Evolutionary conservation across 2,797 vertebrate species (phyloP), one percentile per base, ranked within the genome.

Genomic region (Platyrinchus mystaceus): DNA sequence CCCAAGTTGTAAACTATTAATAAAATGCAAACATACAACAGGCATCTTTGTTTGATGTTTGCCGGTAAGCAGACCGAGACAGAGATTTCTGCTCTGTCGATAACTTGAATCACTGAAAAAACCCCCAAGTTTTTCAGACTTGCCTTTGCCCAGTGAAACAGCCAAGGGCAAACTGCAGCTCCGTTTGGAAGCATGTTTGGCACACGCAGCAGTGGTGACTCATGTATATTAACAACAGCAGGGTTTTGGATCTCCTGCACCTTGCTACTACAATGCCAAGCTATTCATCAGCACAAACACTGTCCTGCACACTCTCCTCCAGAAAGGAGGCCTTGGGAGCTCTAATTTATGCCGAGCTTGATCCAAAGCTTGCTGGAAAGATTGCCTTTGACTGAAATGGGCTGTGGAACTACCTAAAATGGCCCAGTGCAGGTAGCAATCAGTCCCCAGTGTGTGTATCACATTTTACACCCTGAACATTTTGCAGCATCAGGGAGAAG

Each of bases 131-230:
- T 88, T 74, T 91, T 53, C 77, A 80, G 50, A 43, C 34, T 91
- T 93, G 43, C 27, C 83, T 96, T 90, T 96, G 67, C 77, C 83
- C 80, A 55, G 20, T 36, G 56, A 36, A 89, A 79, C 41, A 74
- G 32, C 55, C 87, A 94, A 96, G 96, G 94, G 92, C 95, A 96
- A 93, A 82, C 80, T 93, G 87, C 89, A 91, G 59, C 92, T 90
- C 56, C 1, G 0, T 88, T 94, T 94, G 93, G 94, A 79, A 58
- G 85, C 86, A 89, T 44, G 89, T 84, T 94, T 94, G 96, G 95
- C 94, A 34, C 74, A 43, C 32, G 2, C 41, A 87, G 85, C 34
- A 11, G n/a, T 74, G 56, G 93, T 94, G 95, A 96, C 94, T 95
- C 95, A 95, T 68, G 39, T 63, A 18, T 84, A 92, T 79, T 88